Evolutionary conservation across 2,888 invertebrate species (phyloP).

Genomic region (Pimpla rufipes): DNA sequence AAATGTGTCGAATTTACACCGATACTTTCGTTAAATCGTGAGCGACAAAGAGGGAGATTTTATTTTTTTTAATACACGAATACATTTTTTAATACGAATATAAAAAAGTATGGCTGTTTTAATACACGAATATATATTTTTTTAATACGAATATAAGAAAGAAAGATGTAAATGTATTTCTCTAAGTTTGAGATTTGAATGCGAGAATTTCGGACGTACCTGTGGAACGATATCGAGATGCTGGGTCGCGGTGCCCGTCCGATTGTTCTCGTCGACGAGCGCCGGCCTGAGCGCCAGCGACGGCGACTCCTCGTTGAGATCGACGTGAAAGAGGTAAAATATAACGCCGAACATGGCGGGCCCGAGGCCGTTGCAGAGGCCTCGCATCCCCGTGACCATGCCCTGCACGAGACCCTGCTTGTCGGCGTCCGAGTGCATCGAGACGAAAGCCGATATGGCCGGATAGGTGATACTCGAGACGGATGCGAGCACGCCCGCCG

Average conservation of each 20-base stretch:
- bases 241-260: constrained; percentile 84
- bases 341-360: constrained; percentile 99
- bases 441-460: constrained; percentile 99
- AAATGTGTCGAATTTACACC: too few relatives aligned
- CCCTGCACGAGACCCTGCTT: constrained; percentile 98
- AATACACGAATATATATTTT: too few relatives aligned
- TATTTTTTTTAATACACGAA: too few relatives aligned
- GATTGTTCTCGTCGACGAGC: constrained; percentile 85
- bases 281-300: constrained; percentile 80
- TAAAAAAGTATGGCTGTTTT: too few relatives aligned
- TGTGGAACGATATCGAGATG: constrained; percentile 87
- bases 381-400: constrained; percentile 99
- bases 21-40: too few relatives aligned
- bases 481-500: constrained; percentile 97
- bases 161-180: too few relatives aligned
- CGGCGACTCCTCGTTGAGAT: constrained; percentile 92
- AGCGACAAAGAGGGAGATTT: too few relatives aligned
- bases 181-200: too few relatives aligned
- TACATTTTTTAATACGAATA: too few relatives aligned
- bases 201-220: constrained; percentile 75
- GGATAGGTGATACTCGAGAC: constrained; percentile 99
- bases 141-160: too few relatives aligned
- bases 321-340: constrained; percentile 99
- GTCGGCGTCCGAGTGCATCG: constrained; percentile 98
- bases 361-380: constrained; percentile 98